Base-by-base conservation (phyloP, 2,888 invertebrate genomes). In the Lepidonotus clava region DNA sequence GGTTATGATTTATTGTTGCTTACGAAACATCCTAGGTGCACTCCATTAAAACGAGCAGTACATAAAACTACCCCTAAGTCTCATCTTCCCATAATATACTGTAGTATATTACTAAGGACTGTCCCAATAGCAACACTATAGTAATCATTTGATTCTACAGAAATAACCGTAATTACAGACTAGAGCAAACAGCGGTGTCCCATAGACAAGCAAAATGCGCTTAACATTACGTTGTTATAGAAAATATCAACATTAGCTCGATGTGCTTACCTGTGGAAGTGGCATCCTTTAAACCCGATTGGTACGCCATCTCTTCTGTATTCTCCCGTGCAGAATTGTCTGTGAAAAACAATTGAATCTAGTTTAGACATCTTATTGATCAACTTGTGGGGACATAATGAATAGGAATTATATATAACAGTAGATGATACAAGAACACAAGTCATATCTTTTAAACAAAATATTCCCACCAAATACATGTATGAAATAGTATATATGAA, bases 241-340 rank as follows among this genome's bases (percentile, higher is more conserved):
- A 38, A 77, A 40, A 40, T 14, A 40, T 38, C 28, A 38, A 80
- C 40, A 21, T n/a, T 40, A 21, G 40, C 40, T 36, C 32, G 40
- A 8, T 4, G n/a, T n/a, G 36, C 61, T 83, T 89, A 94, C 94
- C 94, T 95, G 94, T 99, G 99, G 94, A 99, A 99, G 92, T 97
- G 97, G 0, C 98, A 97, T 83, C 98, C 98, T 95, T 99, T 99
- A 94, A 97, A 99, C 0, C 99, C 99, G 83, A 98, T 95, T 0
- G 99, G 98, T 0, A 99, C 98, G 18, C 98, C 98, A 95, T 99
- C 99, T 93, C 97, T 97, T 92, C 97, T 96, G 93, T 97, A 98
- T 95, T 99, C 99, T 18, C 99, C 99, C 0, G 99, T 99, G 93
- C 99, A 99, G 93, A 99, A 98, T 94, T 99, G 99, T 87, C 99